Evolutionary conservation across 92 coral and sea anemone genomes (phyloP), one percentile per base, ranked within the genome.

Genomic region (Siderastrea radians): DNA sequence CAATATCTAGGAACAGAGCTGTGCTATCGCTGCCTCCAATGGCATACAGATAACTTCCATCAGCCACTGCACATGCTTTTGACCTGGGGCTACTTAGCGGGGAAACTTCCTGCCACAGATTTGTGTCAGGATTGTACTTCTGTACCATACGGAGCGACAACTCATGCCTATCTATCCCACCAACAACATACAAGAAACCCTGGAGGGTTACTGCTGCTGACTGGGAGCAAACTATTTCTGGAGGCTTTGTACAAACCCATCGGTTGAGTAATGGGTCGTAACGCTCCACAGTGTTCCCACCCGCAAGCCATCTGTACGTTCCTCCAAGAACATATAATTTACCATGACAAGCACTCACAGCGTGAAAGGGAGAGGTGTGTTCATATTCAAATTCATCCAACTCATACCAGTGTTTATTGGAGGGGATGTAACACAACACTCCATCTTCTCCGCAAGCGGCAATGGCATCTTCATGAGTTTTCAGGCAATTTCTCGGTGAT

Each of bases 151-250:
- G 43, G 1, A 43, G 3, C 11, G 1, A 26, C 8, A 8, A 0
- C 2, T 46, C 1, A 14, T 7, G 3, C 12, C 14, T 7, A 11
- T 60, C 57, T 17, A 5, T 15, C 12, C 82, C 82, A 15, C 71
- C 82, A 16, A 78, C 12, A n/a, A 48, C 71, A 48, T 79, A 79
- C 59, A 79, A 58, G 46, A 16, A 79, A 13, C 83, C 83, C 13
- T 62, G 73, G 4, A 79, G 49, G 9, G 83, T 19, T 1, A 63
- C 83, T 1, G 48, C 83, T 11, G 83, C 83, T 19, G 19, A 6
- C 6, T 47, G 49, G 3, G 13, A 7, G 7, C 15, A 15, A 1
- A n/a, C 46, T 8, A 7, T 12, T 15, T 15, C 47, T 6, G 72
- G 72, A 49, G 73, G 9, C 1, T n/a, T 50, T 79, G 38, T 13